Conservation (phyloP, 2,888 invertebrate genomes). For the Masnerella sp. region DNA sequence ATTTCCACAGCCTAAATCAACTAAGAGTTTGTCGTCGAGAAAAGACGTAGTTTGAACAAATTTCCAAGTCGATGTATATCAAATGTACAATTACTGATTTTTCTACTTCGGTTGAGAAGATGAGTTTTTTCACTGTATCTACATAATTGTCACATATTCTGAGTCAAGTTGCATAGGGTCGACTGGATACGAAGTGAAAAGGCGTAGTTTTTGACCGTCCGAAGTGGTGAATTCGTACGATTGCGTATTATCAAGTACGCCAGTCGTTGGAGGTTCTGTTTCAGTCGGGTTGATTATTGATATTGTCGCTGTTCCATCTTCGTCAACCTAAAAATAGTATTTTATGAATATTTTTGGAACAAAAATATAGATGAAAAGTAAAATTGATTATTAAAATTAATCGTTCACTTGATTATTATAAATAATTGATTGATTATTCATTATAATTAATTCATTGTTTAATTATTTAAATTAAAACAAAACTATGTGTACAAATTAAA, state of each 20-base stretch:
- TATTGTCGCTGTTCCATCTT: constrained; percentile 69
- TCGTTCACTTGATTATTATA: too few relatives aligned
- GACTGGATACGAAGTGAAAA: constrained; percentile 81
- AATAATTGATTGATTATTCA: too few relatives aligned
- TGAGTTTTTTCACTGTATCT: constrained; percentile 36
- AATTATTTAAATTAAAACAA: background rate
- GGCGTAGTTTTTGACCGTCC: constrained; percentile 81
- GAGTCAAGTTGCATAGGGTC: constrained; percentile 77
- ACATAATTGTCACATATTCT: constrained; percentile 77
- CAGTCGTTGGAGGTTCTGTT: constrained; percentile 45
- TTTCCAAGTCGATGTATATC: too few relatives aligned
- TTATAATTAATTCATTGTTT: too few relatives aligned
- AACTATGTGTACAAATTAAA: background rate
- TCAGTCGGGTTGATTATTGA: constrained; percentile 71
- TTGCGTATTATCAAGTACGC: constrained; percentile 67
- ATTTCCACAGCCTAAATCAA: too few relatives aligned
- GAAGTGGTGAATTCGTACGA: constrained; percentile 80
- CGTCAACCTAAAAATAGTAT: constrained; percentile 69
- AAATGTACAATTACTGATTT: too few relatives aligned
- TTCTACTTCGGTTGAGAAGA: too few relatives aligned
- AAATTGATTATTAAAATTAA: too few relatives aligned
- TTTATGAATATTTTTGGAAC: too few relatives aligned
- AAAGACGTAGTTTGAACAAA: too few relatives aligned
- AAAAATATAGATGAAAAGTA: too few relatives aligned
- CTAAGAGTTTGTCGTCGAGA: too few relatives aligned